phyloP scores from a whole-genome alignment of 2,888 invertebrate genomes.

The Tipula confusa region DNA sequence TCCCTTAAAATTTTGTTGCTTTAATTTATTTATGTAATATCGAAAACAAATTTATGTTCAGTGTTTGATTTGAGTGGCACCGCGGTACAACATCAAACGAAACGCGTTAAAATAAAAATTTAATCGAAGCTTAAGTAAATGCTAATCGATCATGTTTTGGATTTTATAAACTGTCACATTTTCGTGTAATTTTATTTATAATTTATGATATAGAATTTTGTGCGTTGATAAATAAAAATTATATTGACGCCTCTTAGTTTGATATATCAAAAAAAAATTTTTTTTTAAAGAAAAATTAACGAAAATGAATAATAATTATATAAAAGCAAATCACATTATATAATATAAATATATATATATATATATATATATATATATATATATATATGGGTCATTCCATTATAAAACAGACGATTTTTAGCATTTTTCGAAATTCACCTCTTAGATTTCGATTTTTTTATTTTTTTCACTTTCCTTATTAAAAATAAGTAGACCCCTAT shows the following conservation, averaged over 20 bases:
- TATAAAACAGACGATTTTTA: no score
- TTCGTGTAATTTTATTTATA: not conserved
- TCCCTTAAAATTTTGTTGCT: not conserved
- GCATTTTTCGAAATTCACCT: no score
- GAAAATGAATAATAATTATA: not conserved
- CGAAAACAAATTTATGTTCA: not conserved
- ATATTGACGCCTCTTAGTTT: not conserved
- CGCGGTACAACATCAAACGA: not conserved
- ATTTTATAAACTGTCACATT: constrained; percentile 1
- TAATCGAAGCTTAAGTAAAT: not conserved
- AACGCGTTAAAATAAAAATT: not conserved
- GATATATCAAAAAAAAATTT: not conserved
- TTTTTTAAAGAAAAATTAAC: not conserved
- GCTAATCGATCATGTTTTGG: not conserved
- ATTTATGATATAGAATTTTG: not conserved
- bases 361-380: no score
- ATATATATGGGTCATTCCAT: no score
- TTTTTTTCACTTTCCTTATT: no score
- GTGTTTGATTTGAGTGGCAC: not conserved
- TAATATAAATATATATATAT: not conserved
- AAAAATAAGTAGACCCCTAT: no score
- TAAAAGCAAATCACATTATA: constrained; percentile 14
- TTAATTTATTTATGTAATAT: not conserved
- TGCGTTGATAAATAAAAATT: not conserved
- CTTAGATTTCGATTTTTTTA: no score